Evolutionary conservation across 1,140 invertebrate species (phyloP).

Genomic region (Saccostrea cuccullata): DNA sequence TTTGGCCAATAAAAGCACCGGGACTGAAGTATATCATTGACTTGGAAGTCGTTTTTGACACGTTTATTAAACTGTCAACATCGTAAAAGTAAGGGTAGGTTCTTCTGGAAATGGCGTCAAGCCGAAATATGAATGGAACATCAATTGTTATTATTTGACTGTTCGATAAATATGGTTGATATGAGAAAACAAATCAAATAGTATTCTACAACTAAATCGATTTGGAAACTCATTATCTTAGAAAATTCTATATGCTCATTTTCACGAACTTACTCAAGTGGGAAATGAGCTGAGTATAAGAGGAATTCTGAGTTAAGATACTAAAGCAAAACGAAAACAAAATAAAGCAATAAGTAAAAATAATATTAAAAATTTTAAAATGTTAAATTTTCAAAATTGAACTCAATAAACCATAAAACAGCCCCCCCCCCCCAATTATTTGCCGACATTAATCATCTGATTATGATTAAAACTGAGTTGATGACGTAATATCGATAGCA

Average conservation of each 20-base stretch:
- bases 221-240: not conserved
- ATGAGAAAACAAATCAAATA: not conserved
- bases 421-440: too few species aligned
- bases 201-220: not conserved
- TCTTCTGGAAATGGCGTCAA: not conserved
- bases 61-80: constrained; percentile 34
- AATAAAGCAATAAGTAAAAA: too few species aligned
- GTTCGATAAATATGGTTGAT: constrained; percentile 19
- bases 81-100: not conserved
- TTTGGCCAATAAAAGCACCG: constrained; percentile 19
- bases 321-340: too few species aligned
- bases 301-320: too few species aligned
- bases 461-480: too few species aligned
- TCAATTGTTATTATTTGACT: constrained; percentile 3
- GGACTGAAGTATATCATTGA: not conserved
- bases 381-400: too few species aligned
- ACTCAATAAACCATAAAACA: too few species aligned
- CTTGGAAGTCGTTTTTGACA: constrained; percentile 17
- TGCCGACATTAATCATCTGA: too few species aligned
- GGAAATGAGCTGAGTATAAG: too few species aligned
- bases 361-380: too few species aligned
- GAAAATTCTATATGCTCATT: not conserved
- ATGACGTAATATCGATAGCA: too few species aligned
- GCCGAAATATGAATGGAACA: constrained; percentile 33
- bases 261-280: not conserved